These are phyloP conservation scores for Meganola albula DNA, from an alignment of 2,888 invertebrate species.

Conservation along the genomic window DNA sequence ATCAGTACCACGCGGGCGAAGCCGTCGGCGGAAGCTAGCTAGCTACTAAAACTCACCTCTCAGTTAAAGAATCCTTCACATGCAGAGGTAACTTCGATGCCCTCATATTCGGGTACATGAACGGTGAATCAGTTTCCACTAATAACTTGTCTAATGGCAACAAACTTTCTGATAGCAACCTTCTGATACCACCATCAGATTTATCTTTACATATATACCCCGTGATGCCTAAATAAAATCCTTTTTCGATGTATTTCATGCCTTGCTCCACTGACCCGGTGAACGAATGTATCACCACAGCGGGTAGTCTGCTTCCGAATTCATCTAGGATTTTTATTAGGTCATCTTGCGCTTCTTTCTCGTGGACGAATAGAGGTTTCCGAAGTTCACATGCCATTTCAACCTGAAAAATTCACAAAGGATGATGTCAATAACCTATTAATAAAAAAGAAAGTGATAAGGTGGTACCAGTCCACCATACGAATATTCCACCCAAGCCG, in stretches of 20 bases:
- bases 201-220: conserved; percentile 95
- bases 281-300: conserved; percentile 93
- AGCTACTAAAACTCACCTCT: conserved; percentile 82
- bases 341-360: conserved; percentile 93
- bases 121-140: conserved; percentile 96
- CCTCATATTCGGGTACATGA: conserved; percentile 96
- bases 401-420: conserved; percentile 67
- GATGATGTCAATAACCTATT: background rate
- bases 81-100: conserved; percentile 93
- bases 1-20: no score
- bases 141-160: conserved; percentile 90
- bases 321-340: conserved; percentile 83
- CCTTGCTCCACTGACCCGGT: conserved; percentile 93
- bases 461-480: no score
- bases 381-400: conserved; percentile 90
- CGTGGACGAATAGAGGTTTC: conserved; percentile 94
- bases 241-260: conserved; percentile 85
- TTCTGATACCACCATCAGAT: conserved; percentile 91
- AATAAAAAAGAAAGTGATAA: no score
- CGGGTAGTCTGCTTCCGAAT: conserved; percentile 79
- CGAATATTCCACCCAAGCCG: no score
- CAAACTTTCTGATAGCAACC: conserved; percentile 86
- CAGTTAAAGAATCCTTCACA: conserved; percentile 91
- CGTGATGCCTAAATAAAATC: conserved; percentile 87
- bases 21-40: no score